Conservation (phyloP, 2,113 vertebrate genomes). For the Neolamprologus tretocephalus region DNA sequence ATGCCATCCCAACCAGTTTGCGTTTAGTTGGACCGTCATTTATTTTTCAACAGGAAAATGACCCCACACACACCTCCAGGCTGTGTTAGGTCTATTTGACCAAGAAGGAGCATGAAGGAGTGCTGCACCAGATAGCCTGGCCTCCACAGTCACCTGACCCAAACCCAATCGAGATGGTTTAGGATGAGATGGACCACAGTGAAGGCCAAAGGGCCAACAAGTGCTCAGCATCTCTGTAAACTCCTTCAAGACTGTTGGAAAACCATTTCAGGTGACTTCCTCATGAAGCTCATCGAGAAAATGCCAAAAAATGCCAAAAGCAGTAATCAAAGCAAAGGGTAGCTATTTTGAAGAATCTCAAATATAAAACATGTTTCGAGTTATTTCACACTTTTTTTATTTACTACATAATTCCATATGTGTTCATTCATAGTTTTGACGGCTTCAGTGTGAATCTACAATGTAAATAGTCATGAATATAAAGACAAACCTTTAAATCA, state of each 20-base stretch:
- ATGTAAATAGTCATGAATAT: not conserved
- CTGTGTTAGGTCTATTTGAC: not conserved
- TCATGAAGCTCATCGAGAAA: not conserved
- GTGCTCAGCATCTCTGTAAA: accelerated
- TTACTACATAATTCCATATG: not conserved
- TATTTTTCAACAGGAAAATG: not conserved
- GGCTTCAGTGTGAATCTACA: not conserved
- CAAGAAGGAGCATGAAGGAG: not conserved
- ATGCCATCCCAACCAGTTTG: not conserved
- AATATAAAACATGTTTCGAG: not conserved
- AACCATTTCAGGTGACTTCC: not conserved
- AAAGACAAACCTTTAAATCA: not conserved
- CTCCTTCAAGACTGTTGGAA: not conserved
- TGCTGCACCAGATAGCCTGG: not conserved
- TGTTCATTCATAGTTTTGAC: not conserved
- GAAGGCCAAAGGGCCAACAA: not conserved
- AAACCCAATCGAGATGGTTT: not conserved
- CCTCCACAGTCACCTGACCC: not conserved
- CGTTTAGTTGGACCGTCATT: not conserved
- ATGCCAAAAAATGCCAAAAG: not conserved
- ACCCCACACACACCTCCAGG: not conserved
- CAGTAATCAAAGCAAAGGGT: not conserved
- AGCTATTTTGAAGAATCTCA: not conserved
- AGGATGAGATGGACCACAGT: not conserved
- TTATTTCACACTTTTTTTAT: not conserved